Evolutionary conservation across 1,140 invertebrate genomes (phyloP), one percentile per base, ranked within the genome.

Genomic region (Heterodera carotae): DNA sequence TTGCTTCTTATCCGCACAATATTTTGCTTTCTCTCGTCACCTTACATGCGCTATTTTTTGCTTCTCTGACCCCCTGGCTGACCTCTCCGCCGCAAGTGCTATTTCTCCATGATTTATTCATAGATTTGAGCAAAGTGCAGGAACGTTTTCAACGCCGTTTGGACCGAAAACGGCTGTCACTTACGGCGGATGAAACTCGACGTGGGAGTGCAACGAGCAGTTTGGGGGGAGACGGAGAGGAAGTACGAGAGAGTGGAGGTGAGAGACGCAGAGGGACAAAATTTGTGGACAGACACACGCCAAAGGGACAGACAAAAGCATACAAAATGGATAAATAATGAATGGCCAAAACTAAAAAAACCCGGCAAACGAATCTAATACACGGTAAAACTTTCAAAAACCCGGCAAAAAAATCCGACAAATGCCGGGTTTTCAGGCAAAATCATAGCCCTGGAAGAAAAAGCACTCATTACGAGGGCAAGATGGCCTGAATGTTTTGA

Each of bases 101-200:
- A 5, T 22, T 18, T 53, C 18, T 22, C 48, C 48, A 22, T 53
- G 15, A 5, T 22, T 22, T 53, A 10, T 53, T 15, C 33, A 15
- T 81, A 86, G 85, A 86, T 87, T 70, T 86, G 75, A 76, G 34
- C 69, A 86, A 85, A 69, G 81, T 87, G 48, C 85, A 86, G 76
- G 86, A 86, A 73, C 84, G 86, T 31, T 86, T 86, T 77, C 81
- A 81, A 66, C 81, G 86, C 29, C 83, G 86, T 31, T 86, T 86
- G 77, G 85, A 86, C 68, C 74, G 84, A 39, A 87, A 87, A 72
- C 77, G 85, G 29, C 66, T 72, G 27, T 81, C 83, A 34, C 79
- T 81, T 43, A 69, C 83, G 43, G 77, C 79, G 70, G 60, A 43
- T 29, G 69, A 72, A 36, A 53, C 27, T 27, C 56, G 71, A 7